A percentile compares a stretch with the other conserved stretches of the same genome.
phyloP scores from a whole-genome alignment of 2,888 invertebrate species.

The Polyploca ridens region DNA sequence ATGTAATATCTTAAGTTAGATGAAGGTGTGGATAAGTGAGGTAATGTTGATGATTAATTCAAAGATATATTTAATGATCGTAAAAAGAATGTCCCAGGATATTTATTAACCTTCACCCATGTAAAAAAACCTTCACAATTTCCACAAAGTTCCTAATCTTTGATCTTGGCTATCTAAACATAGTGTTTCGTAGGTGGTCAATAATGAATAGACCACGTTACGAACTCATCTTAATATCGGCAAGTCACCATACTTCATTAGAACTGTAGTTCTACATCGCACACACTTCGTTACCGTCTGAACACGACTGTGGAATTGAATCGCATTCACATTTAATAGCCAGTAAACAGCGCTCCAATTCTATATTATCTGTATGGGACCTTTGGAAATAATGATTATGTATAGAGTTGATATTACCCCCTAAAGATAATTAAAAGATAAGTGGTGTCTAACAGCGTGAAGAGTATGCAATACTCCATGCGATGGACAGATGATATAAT shows the following conservation, averaged over 20 bases:
- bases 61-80: too few species aligned
- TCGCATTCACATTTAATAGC: conserved; percentile 79
- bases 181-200: neutral
- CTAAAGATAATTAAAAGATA: neutral
- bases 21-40: neutral
- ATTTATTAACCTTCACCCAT: neutral
- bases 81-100: too few species aligned
- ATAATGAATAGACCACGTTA: conserved; percentile 3
- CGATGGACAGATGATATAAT: too few species aligned
- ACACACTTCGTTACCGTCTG: conserved; percentile 57
- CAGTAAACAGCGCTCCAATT: conserved; percentile 75
- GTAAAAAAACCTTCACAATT: neutral
- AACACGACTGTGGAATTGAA: conserved; percentile 71
- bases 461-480: too few species aligned
- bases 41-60: too few species aligned
- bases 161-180: neutral
- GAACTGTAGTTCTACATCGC: conserved; percentile 32
- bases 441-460: neutral
- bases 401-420: conserved; percentile 52
- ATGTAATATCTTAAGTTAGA: neutral
- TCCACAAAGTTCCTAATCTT: neutral
- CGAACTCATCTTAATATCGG: conserved; percentile 41
- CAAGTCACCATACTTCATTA: conserved; percentile 68
- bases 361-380: conserved; percentile 67
- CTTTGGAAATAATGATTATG: conserved; percentile 59